Percentiles rank a stretch among this genome's conserved stretches.
Conservation (phyloP, 2,797 vertebrate species). For the Enteromius paludinosus region DNA sequence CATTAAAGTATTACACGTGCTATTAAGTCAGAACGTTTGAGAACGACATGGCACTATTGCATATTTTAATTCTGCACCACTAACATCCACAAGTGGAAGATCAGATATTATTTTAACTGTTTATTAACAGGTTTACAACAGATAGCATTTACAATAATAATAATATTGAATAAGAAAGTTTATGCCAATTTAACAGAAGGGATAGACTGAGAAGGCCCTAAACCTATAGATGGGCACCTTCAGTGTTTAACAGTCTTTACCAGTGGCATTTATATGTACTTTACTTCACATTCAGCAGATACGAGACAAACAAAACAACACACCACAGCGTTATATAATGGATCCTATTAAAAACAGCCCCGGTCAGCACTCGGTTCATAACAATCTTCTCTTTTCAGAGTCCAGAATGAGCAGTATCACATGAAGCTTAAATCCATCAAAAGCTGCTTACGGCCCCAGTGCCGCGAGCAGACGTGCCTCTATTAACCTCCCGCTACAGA, state of each 20-base stretch:
- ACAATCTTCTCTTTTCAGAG: constrained; percentile 7
- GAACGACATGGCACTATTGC: not conserved
- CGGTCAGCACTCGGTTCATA: not conserved
- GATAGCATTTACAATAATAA: too few relatives aligned
- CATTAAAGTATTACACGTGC: not conserved
- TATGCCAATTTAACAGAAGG: not conserved
- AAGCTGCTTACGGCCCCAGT: constrained; percentile 71
- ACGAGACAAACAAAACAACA: not conserved
- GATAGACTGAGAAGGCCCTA: not conserved
- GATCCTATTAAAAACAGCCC: not conserved
- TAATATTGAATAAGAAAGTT: too few relatives aligned
- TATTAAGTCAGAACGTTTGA: not conserved
- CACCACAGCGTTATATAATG: not conserved
- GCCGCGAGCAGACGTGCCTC: constrained; percentile 72
- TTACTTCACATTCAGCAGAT: not conserved
- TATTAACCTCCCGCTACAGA: constrained; percentile 71
- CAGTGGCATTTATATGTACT: too few relatives aligned
- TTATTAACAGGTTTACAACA: not conserved
- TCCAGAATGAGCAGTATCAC: constrained; percentile 65
- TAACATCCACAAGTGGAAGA: not conserved
- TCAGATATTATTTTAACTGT: not conserved
- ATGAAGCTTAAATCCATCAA: constrained; percentile 72
- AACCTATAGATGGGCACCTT: not conserved
- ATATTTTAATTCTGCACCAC: not conserved
- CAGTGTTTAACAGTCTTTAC: not conserved